These are phyloP conservation scores for Tetranychus piercei DNA, from an alignment of 2,888 invertebrate genomes.

Conservation along the genomic window DNA sequence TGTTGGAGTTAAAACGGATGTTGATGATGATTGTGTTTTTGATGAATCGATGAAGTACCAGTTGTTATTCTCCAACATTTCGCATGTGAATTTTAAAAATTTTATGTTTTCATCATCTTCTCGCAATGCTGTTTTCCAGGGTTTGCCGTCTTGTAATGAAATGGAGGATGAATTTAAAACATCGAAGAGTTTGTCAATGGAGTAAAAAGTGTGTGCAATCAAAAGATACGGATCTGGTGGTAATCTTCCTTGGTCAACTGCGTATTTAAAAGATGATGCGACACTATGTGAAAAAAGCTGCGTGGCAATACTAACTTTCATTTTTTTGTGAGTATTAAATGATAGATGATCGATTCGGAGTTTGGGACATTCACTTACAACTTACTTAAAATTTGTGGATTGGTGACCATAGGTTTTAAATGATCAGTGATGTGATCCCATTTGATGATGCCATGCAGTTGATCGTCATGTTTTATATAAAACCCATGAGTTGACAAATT, in stretches of 20 bases:
- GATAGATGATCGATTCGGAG: not conserved
- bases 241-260: not conserved
- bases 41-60: no score
- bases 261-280: not conserved
- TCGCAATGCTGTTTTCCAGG: not conserved
- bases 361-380: not conserved
- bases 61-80: no score
- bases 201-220: not conserved
- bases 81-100: no score
- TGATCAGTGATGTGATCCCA: not conserved
- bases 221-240: not conserved
- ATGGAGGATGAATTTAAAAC: not conserved
- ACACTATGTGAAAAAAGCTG: not conserved
- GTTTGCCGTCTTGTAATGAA: not conserved
- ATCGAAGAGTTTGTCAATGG: not conserved
- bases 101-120: not conserved
- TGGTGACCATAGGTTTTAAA: not conserved
- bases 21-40: no score
- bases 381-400: no score
- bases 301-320: not conserved
- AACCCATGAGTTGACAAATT: no score
- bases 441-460: not conserved
- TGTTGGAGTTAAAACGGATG: no score
- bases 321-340: not conserved
- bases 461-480: not conserved